These are phyloP conservation scores for Sphyrna mokarran DNA, from an alignment of 2,113 vertebrate species.

Conservation along the genomic window DNA sequence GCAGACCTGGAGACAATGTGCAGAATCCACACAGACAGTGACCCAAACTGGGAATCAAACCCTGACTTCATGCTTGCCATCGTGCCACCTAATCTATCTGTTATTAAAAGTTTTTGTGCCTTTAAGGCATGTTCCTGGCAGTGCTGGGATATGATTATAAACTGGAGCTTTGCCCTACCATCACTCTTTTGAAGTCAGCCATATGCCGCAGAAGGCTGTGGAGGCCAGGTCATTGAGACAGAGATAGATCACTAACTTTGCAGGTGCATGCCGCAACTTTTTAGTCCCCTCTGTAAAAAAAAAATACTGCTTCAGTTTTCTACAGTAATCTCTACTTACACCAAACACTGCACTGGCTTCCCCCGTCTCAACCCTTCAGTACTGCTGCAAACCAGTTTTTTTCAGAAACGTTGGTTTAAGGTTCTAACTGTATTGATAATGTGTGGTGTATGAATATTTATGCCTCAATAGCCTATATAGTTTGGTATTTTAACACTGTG, in stretches of 20 bases:
- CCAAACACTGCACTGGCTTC: not conserved
- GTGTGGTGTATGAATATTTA: not conserved
- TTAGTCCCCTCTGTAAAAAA: too few species aligned
- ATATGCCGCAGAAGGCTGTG: not conserved
- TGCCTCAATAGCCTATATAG: not conserved
- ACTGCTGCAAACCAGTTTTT: not conserved
- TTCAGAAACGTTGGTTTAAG: not conserved
- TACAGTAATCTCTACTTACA: too few species aligned
- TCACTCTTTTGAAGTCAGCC: not conserved
- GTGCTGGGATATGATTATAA: not conserved
- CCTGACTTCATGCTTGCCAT: too few species aligned
- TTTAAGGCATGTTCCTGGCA: not conserved
- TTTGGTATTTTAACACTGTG: not conserved
- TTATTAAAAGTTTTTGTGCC: not conserved
- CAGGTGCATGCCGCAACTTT: too few species aligned
- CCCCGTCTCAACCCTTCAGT: not conserved
- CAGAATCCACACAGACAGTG: too few species aligned
- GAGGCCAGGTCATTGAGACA: too few species aligned
- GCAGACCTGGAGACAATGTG: too few species aligned
- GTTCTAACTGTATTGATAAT: not conserved
- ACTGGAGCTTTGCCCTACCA: not conserved
- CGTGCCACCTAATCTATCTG: not conserved
- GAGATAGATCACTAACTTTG: too few species aligned
- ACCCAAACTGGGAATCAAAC: too few species aligned
- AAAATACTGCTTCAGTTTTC: too few species aligned